Evolutionary conservation across 2,113 vertebrate species (phyloP).

Genomic region (Sus scrofa): T2T-Sscrofa CM000824.6:97102001-97102500

Average conservation of each 20-base stretch:
- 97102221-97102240: neutral
- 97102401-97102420: neutral
- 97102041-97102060: neutral
- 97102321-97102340: too few relatives aligned
- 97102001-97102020: neutral
- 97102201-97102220: neutral
- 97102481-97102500: neutral
- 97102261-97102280: neutral
- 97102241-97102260: neutral
- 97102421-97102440: neutral
- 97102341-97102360: too few relatives aligned
- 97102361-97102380: too few relatives aligned
- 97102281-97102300: neutral
- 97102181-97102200: neutral
- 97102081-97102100: neutral
- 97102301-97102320: too few relatives aligned
- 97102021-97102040: rapidly evolving
- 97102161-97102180: neutral
- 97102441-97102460: neutral
- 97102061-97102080: neutral
- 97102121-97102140: neutral
- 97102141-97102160: too few relatives aligned
- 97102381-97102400: too few relatives aligned
- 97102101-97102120: too few relatives aligned
- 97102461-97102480: neutral